Evolutionary conservation across 2,797 vertebrate species (phyloP), one percentile per base, ranked within the genome.

Genomic region (Leuciscus waleckii): DNA sequence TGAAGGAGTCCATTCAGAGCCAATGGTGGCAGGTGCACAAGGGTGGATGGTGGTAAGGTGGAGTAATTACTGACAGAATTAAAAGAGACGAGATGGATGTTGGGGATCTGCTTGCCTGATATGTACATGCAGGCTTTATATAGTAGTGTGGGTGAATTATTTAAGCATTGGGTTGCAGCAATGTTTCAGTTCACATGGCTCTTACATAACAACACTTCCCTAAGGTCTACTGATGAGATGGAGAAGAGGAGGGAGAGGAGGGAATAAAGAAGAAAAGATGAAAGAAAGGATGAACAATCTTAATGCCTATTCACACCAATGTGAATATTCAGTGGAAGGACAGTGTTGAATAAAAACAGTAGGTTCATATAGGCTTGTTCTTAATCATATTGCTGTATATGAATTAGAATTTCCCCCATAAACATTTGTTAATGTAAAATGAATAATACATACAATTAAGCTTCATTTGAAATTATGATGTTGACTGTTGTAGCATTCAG

Each of bases 81-180:
- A 37, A 46, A 46, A 80, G 35, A 51, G 75, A 75, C 5, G 71
- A 82, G 82, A 63, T 69, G 75, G 85, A 69, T 79, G 26, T 76
- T 43, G 56, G 86, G 87, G 83, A 68, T 90, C 85, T 81, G 79
- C 79, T 83, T 88, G 88, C 82, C 82, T 88, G 74, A 85, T 90
- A 79, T 82, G 83, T 39, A 75, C 88, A 89, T 39, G 46, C 79
- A 79, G 67, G 89, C 87, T 92, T 92, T 92, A 91, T 91, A 90
- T 91, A 92, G 90, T 91, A 84, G 86, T 89, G 87, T 87, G 85
- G 88, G 88, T 92, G 89, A 92, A 92, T 92, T 90, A 92, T 92
- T 91, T 89, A 92, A 90, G 88, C 85, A 82, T 89, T 88, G 87
- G 84, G 90, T 90, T 88, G 85, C 89, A 91, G 89, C 88, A 89